Conservation (phyloP, 2,797 vertebrate genomes). For the Sternotherus odoratus region DNA sequence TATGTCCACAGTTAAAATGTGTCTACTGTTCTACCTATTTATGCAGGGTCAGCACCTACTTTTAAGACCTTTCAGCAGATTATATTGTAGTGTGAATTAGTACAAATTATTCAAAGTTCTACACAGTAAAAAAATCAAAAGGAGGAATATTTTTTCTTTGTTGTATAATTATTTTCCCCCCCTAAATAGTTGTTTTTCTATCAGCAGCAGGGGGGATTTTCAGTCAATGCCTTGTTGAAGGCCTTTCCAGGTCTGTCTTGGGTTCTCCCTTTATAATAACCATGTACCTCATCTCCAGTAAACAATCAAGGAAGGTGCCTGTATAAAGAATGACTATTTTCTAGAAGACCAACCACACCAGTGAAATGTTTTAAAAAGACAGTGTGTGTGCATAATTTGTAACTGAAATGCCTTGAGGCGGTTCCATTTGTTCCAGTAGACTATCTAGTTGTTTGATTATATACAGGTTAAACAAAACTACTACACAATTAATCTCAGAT, state of each 20-base stretch:
- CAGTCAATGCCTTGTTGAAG: background rate
- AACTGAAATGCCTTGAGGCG: background rate
- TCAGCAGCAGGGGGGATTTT: background rate
- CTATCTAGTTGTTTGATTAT: background rate
- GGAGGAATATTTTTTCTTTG: background rate
- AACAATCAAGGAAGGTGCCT: background rate
- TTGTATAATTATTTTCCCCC: background rate
- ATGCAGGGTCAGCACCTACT: background rate
- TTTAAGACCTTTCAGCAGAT: background rate
- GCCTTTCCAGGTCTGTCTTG: background rate
- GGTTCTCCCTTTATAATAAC: background rate
- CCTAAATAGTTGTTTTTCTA: background rate
- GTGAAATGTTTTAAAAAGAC: background rate
- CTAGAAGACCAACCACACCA: background rate
- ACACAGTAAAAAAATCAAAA: background rate
- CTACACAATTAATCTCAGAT: background rate
- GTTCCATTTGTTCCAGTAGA: background rate
- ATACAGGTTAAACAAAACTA: background rate
- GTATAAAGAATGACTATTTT: background rate
- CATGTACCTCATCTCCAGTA: background rate
- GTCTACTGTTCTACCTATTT: background rate
- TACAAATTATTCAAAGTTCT: background rate
- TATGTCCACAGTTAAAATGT: background rate
- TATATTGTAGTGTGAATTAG: background rate
- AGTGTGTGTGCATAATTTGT: background rate